A percentile compares a stretch with the other conserved stretches of the same genome.
These are phyloP conservation scores for Sylvicola fuscatus DNA, from an alignment of 2,888 invertebrate species.

Conservation along the genomic window DNA sequence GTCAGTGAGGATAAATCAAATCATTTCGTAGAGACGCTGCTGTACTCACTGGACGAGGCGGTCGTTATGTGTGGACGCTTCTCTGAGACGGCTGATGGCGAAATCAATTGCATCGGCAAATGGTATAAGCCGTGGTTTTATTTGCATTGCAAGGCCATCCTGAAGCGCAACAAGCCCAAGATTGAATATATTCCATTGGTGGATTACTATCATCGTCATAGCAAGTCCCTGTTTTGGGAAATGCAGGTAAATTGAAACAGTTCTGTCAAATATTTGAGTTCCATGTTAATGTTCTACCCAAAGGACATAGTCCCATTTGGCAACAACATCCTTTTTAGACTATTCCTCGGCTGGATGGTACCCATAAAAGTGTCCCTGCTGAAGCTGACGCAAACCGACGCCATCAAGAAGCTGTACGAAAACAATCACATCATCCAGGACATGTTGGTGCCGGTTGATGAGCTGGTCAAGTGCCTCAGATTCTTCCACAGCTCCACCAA, in stretches of 20 bases:
- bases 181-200: slow-evolving; percentile 56
- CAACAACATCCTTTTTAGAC: slow-evolving; percentile 50
- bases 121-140: slow-evolving; percentile 78
- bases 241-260: slow-evolving; percentile 32
- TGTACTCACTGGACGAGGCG: slow-evolving; percentile 40
- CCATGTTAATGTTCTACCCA: neutral
- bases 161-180: slow-evolving; percentile 18
- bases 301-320: slow-evolving; percentile 71
- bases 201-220: slow-evolving; percentile 68
- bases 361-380: slow-evolving; percentile 65
- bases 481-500: slow-evolving; percentile 44
- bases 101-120: slow-evolving; percentile 51
- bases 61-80: slow-evolving; percentile 49
- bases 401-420: slow-evolving; percentile 49
- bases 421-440: slow-evolving; percentile 61
- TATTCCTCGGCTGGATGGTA: slow-evolving; percentile 57
- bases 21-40: slow-evolving; percentile 56
- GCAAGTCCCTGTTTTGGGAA: slow-evolving; percentile 67
- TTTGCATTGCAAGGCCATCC: slow-evolving; percentile 43
- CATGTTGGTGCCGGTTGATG: slow-evolving; percentile 51
- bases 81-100: too few relatives aligned
- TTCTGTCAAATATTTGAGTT: neutral
- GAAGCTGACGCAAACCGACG: slow-evolving; percentile 53
- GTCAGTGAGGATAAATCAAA: slow-evolving; percentile 28
- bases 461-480: slow-evolving; percentile 35